Evolutionary conservation across 2,888 invertebrate species (phyloP).

Genomic region (Ormyrus thymus): DNA sequence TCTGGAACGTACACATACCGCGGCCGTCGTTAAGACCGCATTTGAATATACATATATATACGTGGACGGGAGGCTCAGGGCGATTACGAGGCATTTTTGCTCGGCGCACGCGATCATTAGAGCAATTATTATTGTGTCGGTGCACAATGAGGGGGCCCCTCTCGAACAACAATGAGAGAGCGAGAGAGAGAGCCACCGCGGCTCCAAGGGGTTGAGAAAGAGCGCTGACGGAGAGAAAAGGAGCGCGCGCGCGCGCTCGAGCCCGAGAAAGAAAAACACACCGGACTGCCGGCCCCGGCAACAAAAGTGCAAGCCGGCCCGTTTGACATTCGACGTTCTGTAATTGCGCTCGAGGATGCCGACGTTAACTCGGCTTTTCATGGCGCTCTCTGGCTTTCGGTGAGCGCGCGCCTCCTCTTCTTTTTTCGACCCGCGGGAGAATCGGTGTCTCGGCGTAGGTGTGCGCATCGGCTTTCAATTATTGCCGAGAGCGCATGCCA

Average conservation of each 20-base stretch:
- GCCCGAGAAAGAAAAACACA: conserved; percentile 20
- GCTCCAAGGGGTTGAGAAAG: conserved; percentile 42
- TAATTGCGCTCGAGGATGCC: conserved; percentile 40
- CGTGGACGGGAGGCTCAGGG: conserved; percentile 31
- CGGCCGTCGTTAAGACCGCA: conserved; percentile 30
- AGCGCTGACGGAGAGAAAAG: conserved; percentile 28
- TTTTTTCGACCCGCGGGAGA: background rate
- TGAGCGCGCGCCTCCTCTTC: background rate
- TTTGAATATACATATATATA: conserved; percentile 30
- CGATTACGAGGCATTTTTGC: conserved; percentile 69
- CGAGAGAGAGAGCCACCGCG: conserved; percentile 52
- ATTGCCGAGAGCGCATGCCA: conserved; percentile 5
- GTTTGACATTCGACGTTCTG: conserved; percentile 46
- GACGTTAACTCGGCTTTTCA: conserved; percentile 9
- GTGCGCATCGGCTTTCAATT: conserved; percentile 39
- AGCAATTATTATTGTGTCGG: conserved; percentile 72
- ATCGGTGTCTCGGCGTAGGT: conserved; percentile 5
- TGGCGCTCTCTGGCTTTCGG: background rate
- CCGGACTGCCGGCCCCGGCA: background rate
- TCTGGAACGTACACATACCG: background rate
- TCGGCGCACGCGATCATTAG: conserved; percentile 70
- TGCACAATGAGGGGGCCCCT: conserved; percentile 64
- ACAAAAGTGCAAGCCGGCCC: conserved; percentile 9
- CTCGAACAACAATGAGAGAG: conserved; percentile 65
- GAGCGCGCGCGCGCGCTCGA: background rate